A percentile compares a stretch with the other conserved stretches of the same genome.
Conservation (phyloP, 2,888 invertebrate species). For the Scelioninae gen. 1 region DNA sequence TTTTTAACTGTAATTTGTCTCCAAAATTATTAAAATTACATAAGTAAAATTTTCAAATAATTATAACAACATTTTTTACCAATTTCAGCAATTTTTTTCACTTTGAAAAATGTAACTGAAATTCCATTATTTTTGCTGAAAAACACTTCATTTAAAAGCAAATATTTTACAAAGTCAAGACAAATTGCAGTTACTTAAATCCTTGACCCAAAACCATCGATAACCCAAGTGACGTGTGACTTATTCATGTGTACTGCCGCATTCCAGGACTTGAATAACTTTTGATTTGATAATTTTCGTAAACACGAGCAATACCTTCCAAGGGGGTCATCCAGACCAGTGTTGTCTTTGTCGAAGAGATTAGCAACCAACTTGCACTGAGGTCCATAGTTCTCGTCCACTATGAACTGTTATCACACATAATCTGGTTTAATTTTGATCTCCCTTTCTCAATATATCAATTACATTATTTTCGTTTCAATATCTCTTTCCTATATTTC, state of each 20-base stretch:
- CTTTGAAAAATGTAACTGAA: no score
- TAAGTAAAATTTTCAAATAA: no score
- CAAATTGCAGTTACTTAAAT: constrained; percentile 22
- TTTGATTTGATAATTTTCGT: constrained; percentile 23
- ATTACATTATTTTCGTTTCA: no score
- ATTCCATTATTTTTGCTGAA: no score
- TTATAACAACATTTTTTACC: no score
- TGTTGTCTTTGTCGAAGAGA: constrained; percentile 96
- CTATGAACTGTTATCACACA: constrained; percentile 86
- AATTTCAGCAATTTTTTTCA: no score
- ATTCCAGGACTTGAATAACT: constrained; percentile 40
- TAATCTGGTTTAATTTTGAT: constrained; percentile 31
- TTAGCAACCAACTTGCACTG: constrained; percentile 86
- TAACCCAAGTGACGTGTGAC: constrained; percentile 26
- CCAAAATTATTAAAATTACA: no score
- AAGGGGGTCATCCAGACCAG: constrained; percentile 95
- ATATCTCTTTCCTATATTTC: neutral
- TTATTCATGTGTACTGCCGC: constrained; percentile 41
- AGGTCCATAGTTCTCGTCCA: constrained; percentile 85
- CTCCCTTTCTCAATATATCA: neutral
- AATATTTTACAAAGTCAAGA: neutral
- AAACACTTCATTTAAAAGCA: no score
- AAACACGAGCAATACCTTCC: constrained; percentile 91
- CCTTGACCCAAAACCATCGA: constrained; percentile 26
- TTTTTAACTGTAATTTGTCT: constrained; percentile 27